Percentiles rank a stretch among this genome's conserved stretches.
phyloP scores from a whole-genome alignment of 2,797 vertebrate species.

The Harpagifer antarcticus region DNA sequence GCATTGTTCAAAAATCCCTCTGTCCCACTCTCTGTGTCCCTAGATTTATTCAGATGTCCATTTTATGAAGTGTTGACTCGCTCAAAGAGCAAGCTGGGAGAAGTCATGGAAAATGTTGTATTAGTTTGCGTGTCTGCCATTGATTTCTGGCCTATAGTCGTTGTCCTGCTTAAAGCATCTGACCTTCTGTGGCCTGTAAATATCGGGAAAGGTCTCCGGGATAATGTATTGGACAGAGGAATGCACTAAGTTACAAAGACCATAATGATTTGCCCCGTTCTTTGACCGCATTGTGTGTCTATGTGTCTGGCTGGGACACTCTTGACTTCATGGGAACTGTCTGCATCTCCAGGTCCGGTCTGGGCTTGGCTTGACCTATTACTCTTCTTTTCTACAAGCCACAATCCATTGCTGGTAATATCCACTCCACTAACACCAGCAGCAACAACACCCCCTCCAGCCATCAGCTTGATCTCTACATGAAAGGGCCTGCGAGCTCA shows the following conservation, averaged over 20 bases:
- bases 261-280: conserved; percentile 45
- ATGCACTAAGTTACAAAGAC: conserved; percentile 71
- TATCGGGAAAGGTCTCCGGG: conserved; percentile 66
- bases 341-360: conserved; percentile 49
- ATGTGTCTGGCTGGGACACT: conserved; percentile 51
- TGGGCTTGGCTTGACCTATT: conserved; percentile 45
- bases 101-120: conserved; percentile 47
- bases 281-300: conserved; percentile 56
- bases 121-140: conserved; percentile 48
- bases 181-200: conserved; percentile 73
- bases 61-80: conserved; percentile 75
- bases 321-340: conserved; percentile 70
- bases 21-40: conserved; percentile 38
- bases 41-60: conserved; percentile 61
- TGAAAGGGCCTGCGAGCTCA: conserved; percentile 79
- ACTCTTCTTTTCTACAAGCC: conserved; percentile 46
- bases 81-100: conserved; percentile 40
- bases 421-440: conserved; percentile 58
- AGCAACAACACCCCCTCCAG: conserved; percentile 63
- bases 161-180: conserved; percentile 67
- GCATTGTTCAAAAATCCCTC: conserved; percentile 51
- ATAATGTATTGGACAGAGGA: conserved; percentile 73
- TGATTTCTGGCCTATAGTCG: conserved; percentile 62
- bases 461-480: conserved; percentile 74
- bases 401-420: conserved; percentile 61